Evolutionary conservation across 1,140 invertebrate genomes (phyloP).

Genomic region (Lycorma delicatula): DNA sequence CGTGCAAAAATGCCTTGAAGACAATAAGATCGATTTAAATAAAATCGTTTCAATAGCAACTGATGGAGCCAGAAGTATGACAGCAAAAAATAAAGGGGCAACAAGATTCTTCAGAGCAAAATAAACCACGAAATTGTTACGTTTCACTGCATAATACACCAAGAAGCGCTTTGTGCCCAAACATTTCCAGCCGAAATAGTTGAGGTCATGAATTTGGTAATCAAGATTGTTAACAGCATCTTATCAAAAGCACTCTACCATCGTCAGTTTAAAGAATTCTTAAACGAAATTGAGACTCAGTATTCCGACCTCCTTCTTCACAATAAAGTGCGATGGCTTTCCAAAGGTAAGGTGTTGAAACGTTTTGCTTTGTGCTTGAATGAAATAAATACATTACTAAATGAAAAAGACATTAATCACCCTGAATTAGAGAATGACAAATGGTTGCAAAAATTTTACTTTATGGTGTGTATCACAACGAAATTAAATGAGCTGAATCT

Average conservation of each 20-base stretch:
- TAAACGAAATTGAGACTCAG: constrained; percentile 30
- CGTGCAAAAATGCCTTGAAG: constrained; percentile 27
- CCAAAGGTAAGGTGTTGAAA: constrained; percentile 27
- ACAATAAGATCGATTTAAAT: constrained; percentile 28
- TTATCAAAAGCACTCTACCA: constrained; percentile 30
- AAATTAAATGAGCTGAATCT: constrained; percentile 33
- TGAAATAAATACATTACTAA: constrained; percentile 30
- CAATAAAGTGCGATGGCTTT: constrained; percentile 29
- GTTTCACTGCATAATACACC: constrained; percentile 31
- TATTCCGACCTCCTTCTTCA: constrained; percentile 29
- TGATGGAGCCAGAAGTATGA: constrained; percentile 26
- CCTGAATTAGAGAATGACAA: constrained; percentile 30
- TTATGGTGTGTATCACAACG: constrained; percentile 30
- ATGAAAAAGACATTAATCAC: constrained; percentile 30
- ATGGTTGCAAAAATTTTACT: constrained; percentile 33
- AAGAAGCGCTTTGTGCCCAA: constrained; percentile 32
- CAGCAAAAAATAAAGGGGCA: constrained; percentile 22
- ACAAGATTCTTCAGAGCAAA: constrained; percentile 27
- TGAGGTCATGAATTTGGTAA: constrained; percentile 28
- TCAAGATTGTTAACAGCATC: constrained; percentile 28
- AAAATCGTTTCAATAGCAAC: constrained; percentile 33
- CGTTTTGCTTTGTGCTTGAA: constrained; percentile 26
- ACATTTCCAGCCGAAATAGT: constrained; percentile 30
- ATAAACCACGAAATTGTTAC: constrained; percentile 31
- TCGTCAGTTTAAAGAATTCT: constrained; percentile 31